A percentile compares a stretch with the other conserved stretches of the same genome.
Conservation (phyloP, 2,113 vertebrate genomes). For the Probosciger aterrimus region DNA sequence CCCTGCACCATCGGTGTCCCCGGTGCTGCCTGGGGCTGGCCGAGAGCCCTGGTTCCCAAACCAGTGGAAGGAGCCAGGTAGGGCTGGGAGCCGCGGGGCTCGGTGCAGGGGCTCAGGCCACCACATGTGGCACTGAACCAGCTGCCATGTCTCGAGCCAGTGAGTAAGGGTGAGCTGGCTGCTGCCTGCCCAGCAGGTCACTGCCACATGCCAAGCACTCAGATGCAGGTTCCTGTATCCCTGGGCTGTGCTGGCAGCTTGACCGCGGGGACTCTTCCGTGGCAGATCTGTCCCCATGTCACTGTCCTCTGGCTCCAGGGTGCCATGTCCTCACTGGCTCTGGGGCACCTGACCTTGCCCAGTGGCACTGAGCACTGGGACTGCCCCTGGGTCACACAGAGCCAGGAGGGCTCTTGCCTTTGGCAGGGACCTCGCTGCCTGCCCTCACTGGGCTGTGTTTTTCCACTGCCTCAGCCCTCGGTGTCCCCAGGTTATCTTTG, state of each 20-base stretch:
- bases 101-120: not conserved
- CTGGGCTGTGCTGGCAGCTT: not conserved
- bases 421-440: not conserved
- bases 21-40: rapidly evolving
- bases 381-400: rapidly evolving
- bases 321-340: rapidly evolving
- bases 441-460: not conserved
- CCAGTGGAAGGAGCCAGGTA: not conserved
- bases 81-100: not conserved
- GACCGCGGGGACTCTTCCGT: not conserved
- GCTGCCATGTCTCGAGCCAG: not conserved
- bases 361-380: rapidly evolving
- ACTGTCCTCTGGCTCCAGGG: not conserved
- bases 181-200: not conserved
- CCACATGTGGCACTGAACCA: rapidly evolving
- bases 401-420: not conserved
- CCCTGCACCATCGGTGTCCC: rapidly evolving
- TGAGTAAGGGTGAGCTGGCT: conserved; percentile 23
- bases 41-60: rapidly evolving
- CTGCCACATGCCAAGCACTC: not conserved
- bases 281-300: not conserved
- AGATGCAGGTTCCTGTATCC: not conserved
- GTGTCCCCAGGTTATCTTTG: not conserved
- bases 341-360: not conserved
- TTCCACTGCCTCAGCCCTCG: not conserved